A percentile compares a stretch with the other conserved stretches of the same genome.
phyloP scores from a whole-genome alignment of 2,888 invertebrate species.

The Poecilobothrus nobilitatus region DNA sequence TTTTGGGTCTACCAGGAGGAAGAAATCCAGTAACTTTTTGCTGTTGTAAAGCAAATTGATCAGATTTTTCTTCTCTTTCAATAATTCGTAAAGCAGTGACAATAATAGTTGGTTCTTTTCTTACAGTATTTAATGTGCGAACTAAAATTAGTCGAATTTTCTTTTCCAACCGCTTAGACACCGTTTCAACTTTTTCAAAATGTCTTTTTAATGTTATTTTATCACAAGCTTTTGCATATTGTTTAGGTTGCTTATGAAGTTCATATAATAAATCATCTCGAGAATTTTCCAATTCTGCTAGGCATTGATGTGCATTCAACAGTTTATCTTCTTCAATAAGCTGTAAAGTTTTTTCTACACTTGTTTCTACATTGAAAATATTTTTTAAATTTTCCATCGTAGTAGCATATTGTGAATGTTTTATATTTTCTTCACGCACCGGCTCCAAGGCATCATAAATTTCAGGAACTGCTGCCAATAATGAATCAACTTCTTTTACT shows the following conservation, averaged over 20 bases:
- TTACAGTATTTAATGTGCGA: conserved; percentile 84
- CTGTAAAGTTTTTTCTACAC: conserved; percentile 86
- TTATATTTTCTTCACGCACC: conserved; percentile 85
- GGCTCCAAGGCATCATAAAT: conserved; percentile 72
- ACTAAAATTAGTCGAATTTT: conserved; percentile 84
- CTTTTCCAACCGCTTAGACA: conserved; percentile 81
- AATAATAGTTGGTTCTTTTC: conserved; percentile 89
- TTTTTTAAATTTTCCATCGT: conserved; percentile 97
- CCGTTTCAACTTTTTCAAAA: conserved; percentile 88
- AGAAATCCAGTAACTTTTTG: conserved; percentile 66
- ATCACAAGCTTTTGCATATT: conserved; percentile 70
- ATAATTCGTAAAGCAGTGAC: conserved; percentile 94
- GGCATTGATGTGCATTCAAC: conserved; percentile 85
- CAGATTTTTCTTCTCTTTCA: conserved; percentile 93
- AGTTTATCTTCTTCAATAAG: conserved; percentile 93
- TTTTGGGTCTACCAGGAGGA: conserved; percentile 89
- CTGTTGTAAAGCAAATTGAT: conserved; percentile 69
- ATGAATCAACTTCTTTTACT: conserved; percentile 65
- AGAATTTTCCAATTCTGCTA: conserved; percentile 93
- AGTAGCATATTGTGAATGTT: conserved; percentile 94
- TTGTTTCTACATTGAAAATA: conserved; percentile 94
- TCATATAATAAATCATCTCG: conserved; percentile 92
- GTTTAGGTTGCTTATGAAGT: conserved; percentile 85
- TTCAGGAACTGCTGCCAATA: conserved; percentile 67
- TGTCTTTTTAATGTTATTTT: conserved; percentile 90